Conservation (phyloP, 2,113 vertebrate genomes). For the Ptyas mucosa region DNA sequence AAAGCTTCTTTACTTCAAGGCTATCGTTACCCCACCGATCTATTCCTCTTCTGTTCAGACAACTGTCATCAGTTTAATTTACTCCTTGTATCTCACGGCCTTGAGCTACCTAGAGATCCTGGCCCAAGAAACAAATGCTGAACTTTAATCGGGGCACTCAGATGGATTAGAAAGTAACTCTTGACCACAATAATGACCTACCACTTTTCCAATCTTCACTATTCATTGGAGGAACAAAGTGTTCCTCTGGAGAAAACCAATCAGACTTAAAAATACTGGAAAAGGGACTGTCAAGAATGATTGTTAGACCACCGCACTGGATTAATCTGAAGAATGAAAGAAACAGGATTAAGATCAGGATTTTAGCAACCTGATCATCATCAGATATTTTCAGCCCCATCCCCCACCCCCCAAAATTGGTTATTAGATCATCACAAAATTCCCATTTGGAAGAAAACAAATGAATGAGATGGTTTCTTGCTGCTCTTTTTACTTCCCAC, state of each 20-base stretch:
- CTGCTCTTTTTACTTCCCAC: not conserved
- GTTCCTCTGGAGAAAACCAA: not conserved
- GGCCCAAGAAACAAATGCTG: accelerated
- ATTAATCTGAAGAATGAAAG: not conserved
- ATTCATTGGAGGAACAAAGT: not conserved
- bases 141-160: not conserved
- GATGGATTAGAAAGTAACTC: accelerated
- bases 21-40: slow-evolving; percentile 46
- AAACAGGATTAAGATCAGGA: not conserved
- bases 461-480: not conserved
- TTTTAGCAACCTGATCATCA: not conserved
- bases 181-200: accelerated
- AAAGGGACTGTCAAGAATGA: not conserved
- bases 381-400: not conserved
- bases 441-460: not conserved
- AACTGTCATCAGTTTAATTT: slow-evolving; percentile 44
- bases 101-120: not conserved
- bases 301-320: not conserved
- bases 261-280: not conserved
- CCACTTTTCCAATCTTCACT: not conserved
- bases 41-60: slow-evolving; percentile 25
- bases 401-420: not conserved
- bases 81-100: slow-evolving; percentile 32
- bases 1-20: slow-evolving; percentile 55
- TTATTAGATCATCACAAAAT: not conserved